phyloP scores from a whole-genome alignment of 2,113 vertebrate genomes.

The Plecotus auritus region DNA sequence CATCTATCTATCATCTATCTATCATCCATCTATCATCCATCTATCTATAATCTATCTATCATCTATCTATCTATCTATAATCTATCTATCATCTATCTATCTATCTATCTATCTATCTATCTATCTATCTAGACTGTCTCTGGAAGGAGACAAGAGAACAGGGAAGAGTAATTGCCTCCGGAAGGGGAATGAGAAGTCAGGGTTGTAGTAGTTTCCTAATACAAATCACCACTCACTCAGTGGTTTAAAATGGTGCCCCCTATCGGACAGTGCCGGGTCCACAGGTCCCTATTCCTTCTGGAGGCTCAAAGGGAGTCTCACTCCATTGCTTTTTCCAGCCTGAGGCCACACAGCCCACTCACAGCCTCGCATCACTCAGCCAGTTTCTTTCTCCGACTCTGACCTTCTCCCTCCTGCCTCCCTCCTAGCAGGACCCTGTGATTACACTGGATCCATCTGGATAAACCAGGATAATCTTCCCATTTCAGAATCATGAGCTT shows the following conservation, averaged over 20 bases:
- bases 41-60: too few species aligned
- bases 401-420: too few species aligned
- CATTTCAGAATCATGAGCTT: background rate
- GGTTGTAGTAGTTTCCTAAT: background rate
- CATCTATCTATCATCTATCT: background rate
- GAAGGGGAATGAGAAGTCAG: background rate
- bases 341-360: fast-evolving
- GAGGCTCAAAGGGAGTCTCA: fast-evolving
- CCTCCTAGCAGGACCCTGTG: background rate
- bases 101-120: background rate
- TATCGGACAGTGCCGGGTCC: fast-evolving
- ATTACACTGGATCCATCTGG: background rate
- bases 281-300: background rate
- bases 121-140: background rate
- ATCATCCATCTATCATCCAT: background rate
- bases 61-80: background rate
- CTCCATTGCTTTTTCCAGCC: background rate
- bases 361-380: fast-evolving
- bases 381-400: background rate
- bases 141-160: background rate
- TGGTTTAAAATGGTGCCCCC: background rate
- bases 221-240: background rate
- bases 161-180: background rate
- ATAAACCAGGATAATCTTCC: background rate
- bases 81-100: too few species aligned